Evolutionary conservation across 2,888 invertebrate genomes (phyloP), one percentile per base, ranked within the genome.

Genomic region (Abrostola tripartita): DNA sequence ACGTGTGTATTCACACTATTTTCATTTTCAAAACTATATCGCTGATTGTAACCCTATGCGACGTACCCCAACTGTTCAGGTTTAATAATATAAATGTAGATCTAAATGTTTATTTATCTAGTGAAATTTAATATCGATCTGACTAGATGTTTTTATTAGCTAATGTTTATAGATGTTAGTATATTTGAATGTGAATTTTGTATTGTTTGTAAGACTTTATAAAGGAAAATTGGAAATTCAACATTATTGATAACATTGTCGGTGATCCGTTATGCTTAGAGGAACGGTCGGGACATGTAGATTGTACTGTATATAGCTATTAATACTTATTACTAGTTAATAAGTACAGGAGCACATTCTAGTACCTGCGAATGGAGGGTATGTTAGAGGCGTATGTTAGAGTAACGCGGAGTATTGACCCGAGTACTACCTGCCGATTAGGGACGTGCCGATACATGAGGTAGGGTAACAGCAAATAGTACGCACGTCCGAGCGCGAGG

Each of bases 301-400:
- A 86, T 83, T 81, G 81, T 89, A 84, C 81, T 92, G 92, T 93
- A 92, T 84, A 92, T 92, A 90, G 82, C 79, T 86, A 86, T 81
- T 83, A 84, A 82, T 85, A 87, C 80, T 84, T 84, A 86, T 82
- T 80, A 84, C 82, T 87, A 88, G 78, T 85, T 80, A 82, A 82
- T 82, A 72, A 74, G 65, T 83, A 83, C 80, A 81, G 75, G 81
- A 76, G 84, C 87, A 86, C 82, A 81, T 84, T 76, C 79, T 87
- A 83, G 83, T 84, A 87, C 78, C 79, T 85, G 84, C 83, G 81
- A 79, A 68, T 87, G 85, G 83, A 79, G 63, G 76, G 80, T 82
- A 79, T 79, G 78, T 80, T 83, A 84, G 77, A 74, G 52, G 76
- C 61, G 79, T 79, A 83, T 74, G 82, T 71, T 75, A 79, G 73